phyloP scores from a whole-genome alignment of 2,888 invertebrate species.

The Caenorhabditis sp. region DNA sequence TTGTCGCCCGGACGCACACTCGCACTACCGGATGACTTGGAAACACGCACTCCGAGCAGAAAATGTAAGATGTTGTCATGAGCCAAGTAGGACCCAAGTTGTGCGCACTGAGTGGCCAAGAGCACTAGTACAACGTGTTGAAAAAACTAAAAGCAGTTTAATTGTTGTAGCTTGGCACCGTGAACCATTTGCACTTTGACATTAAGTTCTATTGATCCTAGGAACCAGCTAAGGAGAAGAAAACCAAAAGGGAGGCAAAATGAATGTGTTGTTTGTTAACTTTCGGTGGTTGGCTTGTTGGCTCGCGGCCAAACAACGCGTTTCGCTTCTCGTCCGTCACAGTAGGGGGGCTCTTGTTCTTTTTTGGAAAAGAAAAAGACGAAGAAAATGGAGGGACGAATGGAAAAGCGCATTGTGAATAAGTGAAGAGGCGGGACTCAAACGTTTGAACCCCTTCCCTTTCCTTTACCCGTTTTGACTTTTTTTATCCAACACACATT shows the following conservation, averaged over 20 bases:
- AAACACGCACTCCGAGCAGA: background rate
- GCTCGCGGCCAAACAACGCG: slow-evolving; percentile 59
- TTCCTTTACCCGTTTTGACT: slow-evolving; percentile 21
- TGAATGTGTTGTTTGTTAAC: slow-evolving; percentile 63
- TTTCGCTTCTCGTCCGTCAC: slow-evolving; percentile 19
- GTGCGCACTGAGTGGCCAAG: too few relatives aligned
- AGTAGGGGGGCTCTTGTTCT: slow-evolving; percentile 45
- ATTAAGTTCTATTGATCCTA: slow-evolving; percentile 28
- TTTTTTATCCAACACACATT: background rate
- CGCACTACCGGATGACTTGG: background rate
- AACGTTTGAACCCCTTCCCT: slow-evolving; percentile 41
- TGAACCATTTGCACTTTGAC: slow-evolving; percentile 16
- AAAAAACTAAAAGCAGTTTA: background rate
- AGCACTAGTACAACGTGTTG: too few relatives aligned
- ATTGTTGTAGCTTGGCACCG: background rate
- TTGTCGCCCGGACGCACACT: slow-evolving; percentile 33
- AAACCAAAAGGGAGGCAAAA: slow-evolving; percentile 13
- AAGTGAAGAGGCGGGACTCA: slow-evolving; percentile 15
- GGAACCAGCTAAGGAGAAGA: background rate
- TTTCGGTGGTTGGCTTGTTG: slow-evolving; percentile 53
- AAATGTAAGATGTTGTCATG: background rate
- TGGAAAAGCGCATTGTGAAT: slow-evolving; percentile 18
- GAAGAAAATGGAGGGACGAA: background rate
- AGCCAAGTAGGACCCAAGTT: too few relatives aligned
- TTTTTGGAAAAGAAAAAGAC: slow-evolving; percentile 28